Base-by-base conservation (phyloP, 2,113 vertebrate species). In the Siniperca knerii region DNA sequence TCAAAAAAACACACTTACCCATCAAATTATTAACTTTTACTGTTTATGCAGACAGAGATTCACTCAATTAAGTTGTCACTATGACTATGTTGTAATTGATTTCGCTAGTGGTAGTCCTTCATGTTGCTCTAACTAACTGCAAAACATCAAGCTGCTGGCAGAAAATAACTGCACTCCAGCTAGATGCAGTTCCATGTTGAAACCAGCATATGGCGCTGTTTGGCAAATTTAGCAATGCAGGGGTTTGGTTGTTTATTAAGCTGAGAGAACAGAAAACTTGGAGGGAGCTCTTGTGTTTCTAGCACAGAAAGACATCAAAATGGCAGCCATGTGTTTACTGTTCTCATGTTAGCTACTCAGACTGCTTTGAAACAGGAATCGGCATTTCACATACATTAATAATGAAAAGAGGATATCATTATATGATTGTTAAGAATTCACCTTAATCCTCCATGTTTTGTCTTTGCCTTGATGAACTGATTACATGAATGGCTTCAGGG, bases 301-400 rank as follows among this genome's bases (percentile, higher is more conserved):
- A 75, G 21, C 66, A 76, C 75, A 86, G 85, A 72, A 67, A 84
- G 61, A 70, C 76, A 85, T 86, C 87, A 92, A 93, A 93, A 94
- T 94, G 90, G 90, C 91, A 91, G 83, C 90, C 85, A 1, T 81
- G 87, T 73, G 15, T 85, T 73, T 52, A 80, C 67, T 76, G 52
- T 57, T 55, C 35, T 68, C 33, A 44, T 23, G 8, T 70, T 46
- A 21, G 33, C 42, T 10, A 16, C 58, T 71, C 7, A 8, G n/a
- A 23, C 40, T 3, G 37, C 48, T 78, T n/a, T 48, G 18, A 46
- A 4, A 64, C 20, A 23, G 54, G 35, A 82, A 67, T 57, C 69
- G 46, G 29, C 20, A 25, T 52, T 16, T 50, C 42, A 40, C 25
- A 29, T 33, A 1, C 18, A 55, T n/a, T 6, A 12, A 55, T 61